Conservation (phyloP, 2,797 vertebrate genomes). For the Iguana delicatissima region DNA sequence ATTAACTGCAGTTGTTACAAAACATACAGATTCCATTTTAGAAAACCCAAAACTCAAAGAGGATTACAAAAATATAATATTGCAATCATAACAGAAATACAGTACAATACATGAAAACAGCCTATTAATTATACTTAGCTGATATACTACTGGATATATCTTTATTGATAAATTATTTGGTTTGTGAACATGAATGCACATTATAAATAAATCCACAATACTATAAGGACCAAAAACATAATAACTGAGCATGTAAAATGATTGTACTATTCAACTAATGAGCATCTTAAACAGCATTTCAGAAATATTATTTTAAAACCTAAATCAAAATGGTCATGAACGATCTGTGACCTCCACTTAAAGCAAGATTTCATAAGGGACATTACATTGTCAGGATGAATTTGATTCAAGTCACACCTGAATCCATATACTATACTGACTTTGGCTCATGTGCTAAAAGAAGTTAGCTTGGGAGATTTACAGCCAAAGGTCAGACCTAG, state of each 20-base stretch:
- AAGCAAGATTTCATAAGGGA: slow-evolving; percentile 78
- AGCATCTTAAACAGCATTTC: slow-evolving; percentile 49
- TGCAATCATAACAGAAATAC: not conserved
- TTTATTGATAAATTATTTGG: slow-evolving; percentile 53
- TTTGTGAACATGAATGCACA: slow-evolving; percentile 53
- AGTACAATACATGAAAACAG: not conserved
- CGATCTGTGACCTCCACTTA: slow-evolving; percentile 76
- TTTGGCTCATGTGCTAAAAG: slow-evolving; percentile 74
- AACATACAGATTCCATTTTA: not conserved
- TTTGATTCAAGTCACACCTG: slow-evolving; percentile 86
- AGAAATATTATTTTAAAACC: slow-evolving; percentile 36
- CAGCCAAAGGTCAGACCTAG: slow-evolving; percentile 82
- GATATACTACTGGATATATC: not conserved
- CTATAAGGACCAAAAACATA: not conserved
- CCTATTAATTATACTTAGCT: slow-evolving; percentile 27
- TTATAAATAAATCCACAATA: slow-evolving; percentile 37
- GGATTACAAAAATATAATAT: not conserved
- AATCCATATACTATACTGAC: slow-evolving; percentile 66
- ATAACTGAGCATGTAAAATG: slow-evolving; percentile 30
- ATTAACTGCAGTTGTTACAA: not conserved
- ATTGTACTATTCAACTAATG: slow-evolving; percentile 31
- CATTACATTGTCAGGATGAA: slow-evolving; percentile 79
- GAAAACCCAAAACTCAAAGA: not conserved
- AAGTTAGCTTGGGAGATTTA: slow-evolving; percentile 85
- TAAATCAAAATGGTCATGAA: slow-evolving; percentile 64